Percentiles rank a stretch among this genome's conserved stretches.
Evolutionary conservation across 30 jellyfish, hydroid and myxozoan species (phyloP).

Genomic region (Sanderia malayensis): DNA sequence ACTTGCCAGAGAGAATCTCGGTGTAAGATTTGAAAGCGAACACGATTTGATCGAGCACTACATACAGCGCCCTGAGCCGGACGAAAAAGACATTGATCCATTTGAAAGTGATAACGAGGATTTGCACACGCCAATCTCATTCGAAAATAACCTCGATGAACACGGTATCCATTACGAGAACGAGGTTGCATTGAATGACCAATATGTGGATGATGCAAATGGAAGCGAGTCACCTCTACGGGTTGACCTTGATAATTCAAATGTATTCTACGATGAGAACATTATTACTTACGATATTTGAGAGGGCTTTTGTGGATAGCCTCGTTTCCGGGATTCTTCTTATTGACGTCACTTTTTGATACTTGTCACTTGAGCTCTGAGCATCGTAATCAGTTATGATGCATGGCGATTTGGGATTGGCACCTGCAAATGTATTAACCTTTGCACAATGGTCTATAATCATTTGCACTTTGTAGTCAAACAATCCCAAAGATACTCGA

Average conservation of each 20-base stretch:
- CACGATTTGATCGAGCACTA: conserved; percentile 48
- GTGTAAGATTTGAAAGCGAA: conserved; percentile 57
- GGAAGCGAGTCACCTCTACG: conserved; percentile 23
- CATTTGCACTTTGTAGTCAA: too few species aligned
- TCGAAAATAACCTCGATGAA: conserved; percentile 23
- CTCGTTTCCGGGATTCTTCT: too few species aligned
- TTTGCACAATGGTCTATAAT: too few species aligned
- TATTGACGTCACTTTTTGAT: too few species aligned
- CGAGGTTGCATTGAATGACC: conserved; percentile 25
- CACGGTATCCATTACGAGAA: conserved; percentile 15
- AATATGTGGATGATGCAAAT: conserved; percentile 31
- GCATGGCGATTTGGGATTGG: too few species aligned
- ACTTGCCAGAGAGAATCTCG: conserved; percentile 31
- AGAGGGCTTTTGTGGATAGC: too few species aligned
- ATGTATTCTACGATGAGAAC: too few species aligned
- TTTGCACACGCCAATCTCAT: conserved; percentile 14
- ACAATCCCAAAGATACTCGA: too few species aligned
- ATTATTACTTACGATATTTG: conserved; percentile 45
- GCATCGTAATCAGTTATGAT: too few species aligned
- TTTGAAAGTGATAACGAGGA: conserved; percentile 47
- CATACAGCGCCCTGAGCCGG: conserved; percentile 3
- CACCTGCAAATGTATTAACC: too few species aligned
- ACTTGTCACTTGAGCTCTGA: too few species aligned
- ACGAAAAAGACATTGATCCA: conserved; percentile 35
- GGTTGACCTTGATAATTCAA: conserved; percentile 22